These are phyloP conservation scores for Grus americana DNA, from an alignment of 2,113 vertebrate genomes.

Conservation along the genomic window DNA sequence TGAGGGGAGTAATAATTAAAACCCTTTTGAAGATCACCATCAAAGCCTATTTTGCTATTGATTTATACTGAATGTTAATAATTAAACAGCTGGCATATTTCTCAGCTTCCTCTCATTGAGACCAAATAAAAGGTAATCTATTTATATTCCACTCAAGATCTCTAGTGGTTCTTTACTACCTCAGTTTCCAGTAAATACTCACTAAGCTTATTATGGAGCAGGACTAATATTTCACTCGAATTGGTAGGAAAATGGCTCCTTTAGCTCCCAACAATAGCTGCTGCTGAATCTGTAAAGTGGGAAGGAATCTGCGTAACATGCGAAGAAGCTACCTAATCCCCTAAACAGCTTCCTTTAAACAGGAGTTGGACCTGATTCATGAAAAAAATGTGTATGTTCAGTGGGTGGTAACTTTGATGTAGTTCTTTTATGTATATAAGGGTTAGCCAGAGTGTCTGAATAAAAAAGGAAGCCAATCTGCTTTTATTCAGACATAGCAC, in stretches of 20 bases:
- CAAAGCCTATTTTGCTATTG: conserved; percentile 47
- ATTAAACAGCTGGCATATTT: conserved; percentile 36
- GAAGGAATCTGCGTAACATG: background rate
- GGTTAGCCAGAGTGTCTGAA: conserved; percentile 47
- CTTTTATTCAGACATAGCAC: conserved; percentile 44
- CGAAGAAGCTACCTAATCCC: background rate
- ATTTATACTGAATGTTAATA: conserved; percentile 47
- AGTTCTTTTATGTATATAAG: conserved; percentile 27
- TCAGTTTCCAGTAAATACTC: background rate
- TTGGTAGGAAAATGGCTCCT: conserved; percentile 5
- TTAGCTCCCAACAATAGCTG: background rate
- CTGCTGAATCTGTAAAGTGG: background rate
- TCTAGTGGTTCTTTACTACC: conserved; percentile 2
- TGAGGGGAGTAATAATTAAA: conserved; percentile 25
- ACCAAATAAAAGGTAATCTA: conserved; percentile 30
- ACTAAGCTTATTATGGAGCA: background rate
- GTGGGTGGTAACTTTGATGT: conserved; percentile 40
- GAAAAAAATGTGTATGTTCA: conserved; percentile 9
- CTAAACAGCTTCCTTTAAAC: background rate
- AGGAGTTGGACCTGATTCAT: background rate
- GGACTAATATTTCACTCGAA: conserved; percentile 29
- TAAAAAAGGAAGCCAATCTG: conserved; percentile 58
- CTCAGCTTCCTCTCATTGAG: conserved; percentile 28
- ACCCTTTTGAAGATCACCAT: conserved; percentile 41
- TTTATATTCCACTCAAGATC: conserved; percentile 30